Base-by-base conservation (phyloP, 1,140 invertebrate species). In the Orchesella cincta region DNA sequence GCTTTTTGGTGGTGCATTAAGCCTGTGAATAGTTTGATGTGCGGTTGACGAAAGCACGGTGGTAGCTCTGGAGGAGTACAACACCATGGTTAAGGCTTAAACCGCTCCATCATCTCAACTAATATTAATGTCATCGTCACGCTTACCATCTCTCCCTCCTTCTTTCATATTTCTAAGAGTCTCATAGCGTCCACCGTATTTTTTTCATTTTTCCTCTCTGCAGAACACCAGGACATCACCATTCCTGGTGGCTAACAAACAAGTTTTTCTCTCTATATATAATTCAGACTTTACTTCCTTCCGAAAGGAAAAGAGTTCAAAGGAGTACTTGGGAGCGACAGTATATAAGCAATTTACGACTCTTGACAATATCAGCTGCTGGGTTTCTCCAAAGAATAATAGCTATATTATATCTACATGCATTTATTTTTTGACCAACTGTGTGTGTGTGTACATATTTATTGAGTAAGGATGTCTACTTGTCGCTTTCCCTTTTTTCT, bases 71-170 rank as follows among this genome's bases (percentile, higher is more conserved):
- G n/a, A n/a, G n/a, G n/a, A n/a, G n/a, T n/a, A 46, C 5, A 46
- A 18, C 8, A 23, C 23, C 52, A 26, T 26, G 52, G 23, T 14
- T 3, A 57, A 57, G 12, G 52, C 14, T 57, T 57, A 23, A 57
- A 57, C 52, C 52, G 52, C 52, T 57, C 52, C 23, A 57, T 57
- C 52, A 57, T 57, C 23, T 57, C 52, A n/a, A 57, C 52, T 57
- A 57, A 57, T 57, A 57, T 57, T 57, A 57, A 57, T 57, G 52
- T 23, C 52, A 57, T 57, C 52, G 3, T 57, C 23, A 14, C 52
- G 23, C 52, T 57, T 57, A 57, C 14, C 52, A 57, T 57, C 52
- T n/a, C 23, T n/a, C 23, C 52, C 52, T 3, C 23, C 52, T 57
- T 5, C 23, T 57, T 57, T 57, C 23, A 8, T 23, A 8, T 26